A percentile compares a stretch with the other conserved stretches of the same genome.
phyloP scores from a whole-genome alignment of 2,113 vertebrate species.

The Sander lucioperca region DNA sequence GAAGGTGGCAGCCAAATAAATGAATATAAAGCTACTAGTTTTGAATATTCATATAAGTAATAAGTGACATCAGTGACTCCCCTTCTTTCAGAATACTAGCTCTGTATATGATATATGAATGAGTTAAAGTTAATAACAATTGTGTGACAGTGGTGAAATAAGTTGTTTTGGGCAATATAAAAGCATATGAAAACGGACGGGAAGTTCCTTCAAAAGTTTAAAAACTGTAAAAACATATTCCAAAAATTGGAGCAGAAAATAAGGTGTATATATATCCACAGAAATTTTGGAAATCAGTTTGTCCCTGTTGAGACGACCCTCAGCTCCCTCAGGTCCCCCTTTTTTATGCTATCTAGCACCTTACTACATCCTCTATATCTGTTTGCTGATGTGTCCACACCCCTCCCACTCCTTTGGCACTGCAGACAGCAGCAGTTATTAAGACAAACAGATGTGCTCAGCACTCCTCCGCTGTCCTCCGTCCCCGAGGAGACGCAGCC shows the following conservation, averaged over 20 bases:
- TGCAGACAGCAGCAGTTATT: slow-evolving; percentile 82
- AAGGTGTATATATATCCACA: background rate
- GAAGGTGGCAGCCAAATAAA: background rate
- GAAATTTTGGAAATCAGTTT: background rate
- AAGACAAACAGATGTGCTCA: slow-evolving; percentile 88
- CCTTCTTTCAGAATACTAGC: too few relatives aligned
- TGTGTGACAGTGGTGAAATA: background rate
- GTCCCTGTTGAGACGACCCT: background rate
- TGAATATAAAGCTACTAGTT: too few relatives aligned
- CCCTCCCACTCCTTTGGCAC: slow-evolving; percentile 26
- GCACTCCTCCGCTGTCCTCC: slow-evolving; percentile 61
- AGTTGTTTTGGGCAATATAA: background rate
- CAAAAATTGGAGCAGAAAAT: background rate
- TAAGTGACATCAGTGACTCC: background rate
- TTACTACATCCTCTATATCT: background rate
- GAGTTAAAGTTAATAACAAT: background rate
- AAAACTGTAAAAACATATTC: background rate
- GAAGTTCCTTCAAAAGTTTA: background rate
- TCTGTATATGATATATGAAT: background rate
- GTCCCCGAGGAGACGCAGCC: slow-evolving; percentile 79
- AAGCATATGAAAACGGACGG: background rate
- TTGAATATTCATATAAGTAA: background rate
- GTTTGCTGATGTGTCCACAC: slow-evolving; percentile 24
- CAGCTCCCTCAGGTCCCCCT: background rate
- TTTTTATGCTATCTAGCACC: background rate